Evolutionary conservation across 2,113 vertebrate species (phyloP).

Genomic region (Archocentrus centrarchus): DNA sequence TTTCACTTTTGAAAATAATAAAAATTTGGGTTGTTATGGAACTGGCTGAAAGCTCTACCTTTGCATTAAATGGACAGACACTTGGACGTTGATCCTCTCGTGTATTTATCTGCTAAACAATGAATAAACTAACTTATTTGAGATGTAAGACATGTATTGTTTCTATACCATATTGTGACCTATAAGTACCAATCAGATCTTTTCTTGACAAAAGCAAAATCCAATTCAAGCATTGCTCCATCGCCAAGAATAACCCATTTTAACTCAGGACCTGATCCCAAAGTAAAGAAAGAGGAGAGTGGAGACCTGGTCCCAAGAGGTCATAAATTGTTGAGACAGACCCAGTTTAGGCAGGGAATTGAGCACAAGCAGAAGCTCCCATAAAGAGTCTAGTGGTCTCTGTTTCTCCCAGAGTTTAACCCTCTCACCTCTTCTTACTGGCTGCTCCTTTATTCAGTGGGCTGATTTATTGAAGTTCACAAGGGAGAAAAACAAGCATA

Average conservation of each 20-base stretch:
- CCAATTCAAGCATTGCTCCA: constrained; percentile 5
- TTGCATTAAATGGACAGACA: neutral
- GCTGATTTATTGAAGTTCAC: constrained; percentile 79
- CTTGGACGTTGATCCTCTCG: neutral
- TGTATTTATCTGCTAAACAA: neutral
- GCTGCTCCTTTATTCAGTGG: constrained; percentile 74
- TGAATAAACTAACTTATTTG: neutral
- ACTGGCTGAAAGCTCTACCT: neutral
- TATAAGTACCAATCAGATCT: neutral
- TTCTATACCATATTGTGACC: neutral
- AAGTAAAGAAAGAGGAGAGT: constrained; percentile 41
- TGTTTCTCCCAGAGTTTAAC: constrained; percentile 77
- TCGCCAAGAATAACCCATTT: constrained; percentile 35
- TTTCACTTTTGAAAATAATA: neutral
- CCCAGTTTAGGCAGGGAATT: constrained; percentile 51
- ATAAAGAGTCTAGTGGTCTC: constrained; percentile 69
- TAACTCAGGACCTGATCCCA: constrained; percentile 28
- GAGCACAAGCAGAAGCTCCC: constrained; percentile 68
- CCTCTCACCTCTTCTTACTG: constrained; percentile 73
- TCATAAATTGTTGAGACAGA: constrained; percentile 65
- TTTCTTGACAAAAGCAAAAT: constrained; percentile 25
- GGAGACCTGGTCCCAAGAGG: constrained; percentile 42
- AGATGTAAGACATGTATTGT: neutral
- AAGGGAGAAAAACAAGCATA: constrained; percentile 76
- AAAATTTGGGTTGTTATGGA: neutral